These are phyloP conservation scores for Epsilonema sp. DNA, from an alignment of 2,888 invertebrate species.

Conservation along the genomic window DNA sequence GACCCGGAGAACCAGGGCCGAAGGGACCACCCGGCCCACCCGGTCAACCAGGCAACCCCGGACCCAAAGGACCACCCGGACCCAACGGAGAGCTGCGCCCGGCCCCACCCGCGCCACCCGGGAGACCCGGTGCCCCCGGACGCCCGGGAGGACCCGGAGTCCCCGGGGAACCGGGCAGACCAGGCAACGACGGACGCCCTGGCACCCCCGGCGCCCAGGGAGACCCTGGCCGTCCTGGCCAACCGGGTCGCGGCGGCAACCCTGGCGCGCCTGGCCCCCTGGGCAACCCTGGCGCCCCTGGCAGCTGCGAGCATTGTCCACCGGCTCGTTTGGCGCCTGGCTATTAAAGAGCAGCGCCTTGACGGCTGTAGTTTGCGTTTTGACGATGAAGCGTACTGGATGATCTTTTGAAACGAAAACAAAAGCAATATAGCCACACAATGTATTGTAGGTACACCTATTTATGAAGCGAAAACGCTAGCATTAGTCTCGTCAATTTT, in stretches of 20 bases:
- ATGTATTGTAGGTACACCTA: too few species aligned
- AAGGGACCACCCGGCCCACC: background rate
- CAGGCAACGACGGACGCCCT: background rate
- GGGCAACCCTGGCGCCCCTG: slow-evolving; percentile 13
- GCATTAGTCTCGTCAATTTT: too few species aligned
- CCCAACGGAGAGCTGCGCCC: background rate
- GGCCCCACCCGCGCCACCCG: background rate
- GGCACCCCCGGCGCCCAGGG: slow-evolving; percentile 3
- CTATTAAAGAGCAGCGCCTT: slow-evolving; percentile 14
- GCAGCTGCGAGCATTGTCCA: slow-evolving; percentile 18
- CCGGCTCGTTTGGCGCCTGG: slow-evolving; percentile 18
- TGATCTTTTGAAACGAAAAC: too few species aligned
- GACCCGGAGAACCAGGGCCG: slow-evolving; percentile 1
- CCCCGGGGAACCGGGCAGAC: background rate
- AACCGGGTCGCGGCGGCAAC: slow-evolving; percentile 11
- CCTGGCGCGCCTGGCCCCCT: slow-evolving; percentile 16
- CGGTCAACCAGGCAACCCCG: background rate
- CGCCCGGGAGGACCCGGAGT: background rate
- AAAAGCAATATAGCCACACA: too few species aligned
- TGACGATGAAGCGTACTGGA: background rate
- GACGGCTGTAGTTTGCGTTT: background rate
- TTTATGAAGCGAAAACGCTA: too few species aligned
- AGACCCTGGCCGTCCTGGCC: background rate
- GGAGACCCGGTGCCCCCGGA: background rate
- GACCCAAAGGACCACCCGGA: background rate